These are phyloP conservation scores for Orthosia gothica DNA, from an alignment of 2,888 invertebrate species.

Conservation along the genomic window DNA sequence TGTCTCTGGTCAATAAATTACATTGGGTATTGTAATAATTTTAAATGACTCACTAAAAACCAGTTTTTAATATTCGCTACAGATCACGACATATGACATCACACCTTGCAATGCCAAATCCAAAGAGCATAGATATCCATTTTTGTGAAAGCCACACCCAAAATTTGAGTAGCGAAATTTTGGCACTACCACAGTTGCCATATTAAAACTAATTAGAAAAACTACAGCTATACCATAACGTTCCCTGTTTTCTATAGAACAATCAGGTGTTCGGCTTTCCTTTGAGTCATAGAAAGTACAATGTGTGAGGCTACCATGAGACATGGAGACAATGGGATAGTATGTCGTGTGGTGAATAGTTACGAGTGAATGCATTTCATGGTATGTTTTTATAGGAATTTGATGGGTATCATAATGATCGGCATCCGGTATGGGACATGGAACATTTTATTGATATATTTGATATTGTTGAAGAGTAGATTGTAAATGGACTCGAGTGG, in stretches of 20 bases:
- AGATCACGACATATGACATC: conserved; percentile 41
- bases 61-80: conserved; percentile 12
- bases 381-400: conserved; percentile 19
- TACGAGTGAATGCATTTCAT: conserved; percentile 26
- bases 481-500: too few relatives aligned
- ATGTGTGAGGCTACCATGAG: conserved; percentile 47
- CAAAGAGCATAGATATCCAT: conserved; percentile 13
- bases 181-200: conserved; percentile 26
- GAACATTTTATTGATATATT: neutral
- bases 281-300: conserved; percentile 66
- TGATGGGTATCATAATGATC: conserved; percentile 40
- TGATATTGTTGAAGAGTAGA: neutral
- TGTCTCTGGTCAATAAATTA: neutral
- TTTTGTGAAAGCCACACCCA: conserved; percentile 9
- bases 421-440: conserved; percentile 28
- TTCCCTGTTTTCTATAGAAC: conserved; percentile 63
- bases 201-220: conserved; percentile 44
- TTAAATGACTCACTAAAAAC: conserved; percentile 32
- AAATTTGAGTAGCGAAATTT: conserved; percentile 25
- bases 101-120: conserved; percentile 2
- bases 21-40: neutral
- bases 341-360: conserved; percentile 27
- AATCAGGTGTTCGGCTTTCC: conserved; percentile 70
- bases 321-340: conserved; percentile 52
- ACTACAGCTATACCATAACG: conserved; percentile 30